phyloP scores from a whole-genome alignment of 2,888 invertebrate species.

The Venustoraphidia nigricollis region DNA sequence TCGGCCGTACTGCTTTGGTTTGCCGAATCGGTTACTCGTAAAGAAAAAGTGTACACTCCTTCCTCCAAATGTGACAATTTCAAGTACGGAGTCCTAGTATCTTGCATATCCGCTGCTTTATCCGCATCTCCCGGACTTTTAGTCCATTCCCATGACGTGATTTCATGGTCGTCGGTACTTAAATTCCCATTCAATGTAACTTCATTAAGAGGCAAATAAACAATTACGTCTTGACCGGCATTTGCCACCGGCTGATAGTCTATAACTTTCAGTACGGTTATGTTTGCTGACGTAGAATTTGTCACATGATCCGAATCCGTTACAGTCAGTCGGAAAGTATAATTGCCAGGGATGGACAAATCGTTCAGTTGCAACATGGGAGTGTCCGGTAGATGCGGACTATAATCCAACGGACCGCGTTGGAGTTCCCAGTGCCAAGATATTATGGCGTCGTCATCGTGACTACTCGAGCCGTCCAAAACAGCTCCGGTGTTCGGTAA shows the following conservation, averaged over 20 bases:
- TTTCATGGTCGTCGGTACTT: conserved; percentile 87
- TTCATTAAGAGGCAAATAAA: conserved; percentile 75
- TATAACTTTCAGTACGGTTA: conserved; percentile 76
- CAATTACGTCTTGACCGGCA: conserved; percentile 78
- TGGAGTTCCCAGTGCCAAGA: conserved; percentile 89
- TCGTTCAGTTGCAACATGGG: conserved; percentile 74
- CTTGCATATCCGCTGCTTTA: conserved; percentile 91
- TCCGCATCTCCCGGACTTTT: conserved; percentile 76
- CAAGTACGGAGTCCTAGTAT: conserved; percentile 78
- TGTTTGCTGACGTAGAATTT: conserved; percentile 74
- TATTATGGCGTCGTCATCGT: conserved; percentile 69
- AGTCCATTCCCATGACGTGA: conserved; percentile 91
- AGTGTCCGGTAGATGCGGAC: conserved; percentile 60
- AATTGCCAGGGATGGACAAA: conserved; percentile 73
- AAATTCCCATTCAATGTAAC: conserved; percentile 78
- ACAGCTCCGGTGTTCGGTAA: conserved; percentile 81
- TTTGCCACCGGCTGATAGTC: conserved; percentile 94
- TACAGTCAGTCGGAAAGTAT: conserved; percentile 79
- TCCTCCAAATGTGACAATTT: conserved; percentile 77
- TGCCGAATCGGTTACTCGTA: conserved; percentile 85
- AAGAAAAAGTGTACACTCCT: conserved; percentile 84
- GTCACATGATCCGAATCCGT: conserved; percentile 80
- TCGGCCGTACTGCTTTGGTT: conserved; percentile 77
- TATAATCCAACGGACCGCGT: conserved; percentile 74
- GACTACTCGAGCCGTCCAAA: conserved; percentile 66